phyloP scores from a whole-genome alignment of 2,797 vertebrate genomes.

The Xyrichtys novacula region DNA sequence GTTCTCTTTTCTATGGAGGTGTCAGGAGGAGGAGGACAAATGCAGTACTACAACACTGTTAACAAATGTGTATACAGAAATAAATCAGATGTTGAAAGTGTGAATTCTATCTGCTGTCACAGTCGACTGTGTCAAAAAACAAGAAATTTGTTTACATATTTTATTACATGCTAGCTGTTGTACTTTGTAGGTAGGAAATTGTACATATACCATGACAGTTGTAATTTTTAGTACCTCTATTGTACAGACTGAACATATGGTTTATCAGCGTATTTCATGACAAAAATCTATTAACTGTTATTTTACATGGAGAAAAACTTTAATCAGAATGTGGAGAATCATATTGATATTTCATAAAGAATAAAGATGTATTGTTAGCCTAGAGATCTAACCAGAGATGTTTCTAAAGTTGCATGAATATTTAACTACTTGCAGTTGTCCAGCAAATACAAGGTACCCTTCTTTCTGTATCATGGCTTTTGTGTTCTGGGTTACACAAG shows the following conservation, averaged over 20 bases:
- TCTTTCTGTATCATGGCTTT: slow-evolving; percentile 88
- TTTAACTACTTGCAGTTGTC: slow-evolving; percentile 93
- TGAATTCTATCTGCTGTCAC: slow-evolving; percentile 88
- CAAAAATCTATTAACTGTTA: slow-evolving; percentile 79
- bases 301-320: slow-evolving; percentile 81
- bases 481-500: slow-evolving; percentile 87
- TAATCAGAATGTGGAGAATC: slow-evolving; percentile 85
- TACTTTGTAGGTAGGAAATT: slow-evolving; percentile 89
- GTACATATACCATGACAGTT: slow-evolving; percentile 87
- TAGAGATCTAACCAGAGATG: slow-evolving; percentile 95
- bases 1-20: slow-evolving; percentile 86
- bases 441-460: slow-evolving; percentile 88
- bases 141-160: slow-evolving; percentile 90
- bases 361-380: slow-evolving; percentile 93
- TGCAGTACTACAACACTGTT: slow-evolving; percentile 87
- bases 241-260: slow-evolving; percentile 87
- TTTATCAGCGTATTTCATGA: slow-evolving; percentile 85
- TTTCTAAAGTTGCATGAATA: slow-evolving; percentile 98
- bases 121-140: slow-evolving; percentile 87
- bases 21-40: slow-evolving; percentile 81
- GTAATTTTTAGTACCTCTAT: slow-evolving; percentile 89
- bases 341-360: slow-evolving; percentile 84
- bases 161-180: slow-evolving; percentile 89
- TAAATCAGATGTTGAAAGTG: slow-evolving; percentile 88
- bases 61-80: slow-evolving; percentile 88